Evolutionary conservation across 2,797 vertebrate genomes (phyloP).

Genomic region (Remorina albescens): DNA sequence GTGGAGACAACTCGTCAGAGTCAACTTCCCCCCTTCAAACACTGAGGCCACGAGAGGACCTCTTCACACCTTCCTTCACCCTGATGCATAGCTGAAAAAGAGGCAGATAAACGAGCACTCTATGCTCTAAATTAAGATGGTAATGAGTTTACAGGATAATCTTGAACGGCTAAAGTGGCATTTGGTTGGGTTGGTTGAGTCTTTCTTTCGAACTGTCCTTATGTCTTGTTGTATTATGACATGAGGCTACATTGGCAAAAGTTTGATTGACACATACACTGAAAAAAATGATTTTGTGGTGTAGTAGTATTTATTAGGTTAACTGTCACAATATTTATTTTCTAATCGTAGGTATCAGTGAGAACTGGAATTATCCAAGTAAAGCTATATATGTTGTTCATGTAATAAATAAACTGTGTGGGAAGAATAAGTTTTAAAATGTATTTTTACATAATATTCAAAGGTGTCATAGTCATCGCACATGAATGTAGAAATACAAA

Average conservation of each 20-base stretch:
- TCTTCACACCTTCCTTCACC: constrained; percentile 57
- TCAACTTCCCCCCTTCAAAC: constrained; percentile 54
- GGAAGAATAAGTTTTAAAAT: too few species aligned
- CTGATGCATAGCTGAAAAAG: constrained; percentile 47
- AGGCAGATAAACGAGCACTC: constrained; percentile 49
- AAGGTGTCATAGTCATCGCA: too few species aligned
- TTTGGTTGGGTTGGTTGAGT: constrained; percentile 39
- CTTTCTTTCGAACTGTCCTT: constrained; percentile 4
- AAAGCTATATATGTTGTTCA: too few species aligned
- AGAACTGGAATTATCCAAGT: too few species aligned
- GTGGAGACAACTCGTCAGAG: constrained; percentile 65
- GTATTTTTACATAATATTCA: too few species aligned
- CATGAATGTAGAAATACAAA: too few species aligned
- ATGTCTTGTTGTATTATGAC: neutral
- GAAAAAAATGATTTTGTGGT: too few species aligned
- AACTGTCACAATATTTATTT: too few species aligned
- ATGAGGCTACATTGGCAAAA: neutral
- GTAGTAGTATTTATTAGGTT: too few species aligned
- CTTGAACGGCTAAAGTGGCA: constrained; percentile 59
- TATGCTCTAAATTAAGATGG: constrained; percentile 42
- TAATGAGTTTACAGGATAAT: constrained; percentile 74
- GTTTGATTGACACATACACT: too few species aligned
- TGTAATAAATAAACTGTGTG: too few species aligned
- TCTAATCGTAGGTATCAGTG: too few species aligned
- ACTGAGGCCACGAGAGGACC: constrained; percentile 31